phyloP scores from a whole-genome alignment of 2,797 vertebrate species.

The Taenioides sp. region DNA sequence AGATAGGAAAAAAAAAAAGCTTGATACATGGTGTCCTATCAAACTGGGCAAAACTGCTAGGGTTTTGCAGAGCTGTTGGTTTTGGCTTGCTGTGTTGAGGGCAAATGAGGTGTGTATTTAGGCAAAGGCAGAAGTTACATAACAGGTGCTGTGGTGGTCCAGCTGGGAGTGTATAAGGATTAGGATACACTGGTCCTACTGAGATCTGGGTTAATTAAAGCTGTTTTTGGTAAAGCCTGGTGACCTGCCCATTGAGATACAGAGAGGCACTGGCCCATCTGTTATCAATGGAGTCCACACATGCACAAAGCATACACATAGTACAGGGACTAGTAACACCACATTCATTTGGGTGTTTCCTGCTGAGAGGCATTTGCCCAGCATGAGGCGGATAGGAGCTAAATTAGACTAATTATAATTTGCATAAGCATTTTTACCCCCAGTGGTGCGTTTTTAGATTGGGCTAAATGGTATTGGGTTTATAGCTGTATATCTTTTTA shows the following conservation, averaged over 20 bases:
- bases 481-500: neutral
- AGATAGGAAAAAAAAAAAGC: too few species aligned
- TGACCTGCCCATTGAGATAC: conserved; percentile 45
- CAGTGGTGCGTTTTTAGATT: neutral
- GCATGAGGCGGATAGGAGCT: neutral
- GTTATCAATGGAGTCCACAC: conserved; percentile 36
- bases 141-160: conserved; percentile 49
- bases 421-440: conserved; percentile 9
- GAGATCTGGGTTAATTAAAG: conserved; percentile 76
- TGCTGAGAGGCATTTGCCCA: conserved; percentile 8
- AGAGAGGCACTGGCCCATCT: conserved; percentile 55
- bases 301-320: neutral
- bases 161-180: conserved; percentile 51
- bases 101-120: conserved; percentile 22
- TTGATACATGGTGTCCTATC: neutral
- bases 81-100: conserved; percentile 31
- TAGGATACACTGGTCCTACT: conserved; percentile 62
- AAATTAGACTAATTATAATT: conserved; percentile 10
- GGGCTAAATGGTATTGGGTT: conserved; percentile 5
- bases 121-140: conserved; percentile 44
- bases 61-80: conserved; percentile 27
- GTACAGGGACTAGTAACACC: conserved; percentile 7
- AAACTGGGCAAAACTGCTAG: neutral
- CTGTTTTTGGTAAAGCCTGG: conserved; percentile 49
- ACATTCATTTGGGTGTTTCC: conserved; percentile 7